Evolutionary conservation across 2,797 vertebrate species (phyloP).

Genomic region (Schizothorax lantsangensis): DNA sequence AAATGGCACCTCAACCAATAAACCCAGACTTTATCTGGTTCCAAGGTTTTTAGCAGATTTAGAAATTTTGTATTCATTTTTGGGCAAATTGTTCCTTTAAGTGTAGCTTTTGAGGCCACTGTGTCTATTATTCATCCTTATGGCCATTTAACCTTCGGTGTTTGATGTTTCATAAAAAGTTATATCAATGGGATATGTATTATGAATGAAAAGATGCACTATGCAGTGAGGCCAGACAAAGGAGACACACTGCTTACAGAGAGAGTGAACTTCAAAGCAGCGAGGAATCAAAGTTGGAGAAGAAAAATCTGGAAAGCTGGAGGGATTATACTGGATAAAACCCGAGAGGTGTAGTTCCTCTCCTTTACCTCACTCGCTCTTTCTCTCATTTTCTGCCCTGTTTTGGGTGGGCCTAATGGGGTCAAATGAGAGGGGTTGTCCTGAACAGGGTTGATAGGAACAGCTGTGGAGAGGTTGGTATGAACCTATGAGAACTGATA

Average conservation of each 20-base stretch:
- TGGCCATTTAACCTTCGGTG: background rate
- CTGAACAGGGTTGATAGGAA: slow-evolving; percentile 58
- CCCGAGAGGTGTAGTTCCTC: slow-evolving; percentile 13
- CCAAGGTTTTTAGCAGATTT: background rate
- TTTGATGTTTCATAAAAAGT: slow-evolving; percentile 10
- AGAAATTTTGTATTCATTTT: background rate
- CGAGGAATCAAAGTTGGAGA: slow-evolving; percentile 24
- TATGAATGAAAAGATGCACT: background rate
- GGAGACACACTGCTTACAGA: slow-evolving; percentile 8
- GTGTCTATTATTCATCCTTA: background rate
- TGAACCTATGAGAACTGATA: background rate
- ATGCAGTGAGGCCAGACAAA: background rate
- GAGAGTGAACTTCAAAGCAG: slow-evolving; percentile 22
- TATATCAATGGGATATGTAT: slow-evolving; percentile 4
- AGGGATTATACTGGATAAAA: slow-evolving; percentile 29
- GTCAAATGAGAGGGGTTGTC: slow-evolving; percentile 51
- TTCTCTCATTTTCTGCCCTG: background rate
- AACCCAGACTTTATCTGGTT: background rate
- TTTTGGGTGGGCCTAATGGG: slow-evolving; percentile 59
- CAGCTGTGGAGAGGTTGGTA: slow-evolving; percentile 36
- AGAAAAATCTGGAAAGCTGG: slow-evolving; percentile 24
- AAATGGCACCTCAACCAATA: background rate
- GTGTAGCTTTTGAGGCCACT: background rate
- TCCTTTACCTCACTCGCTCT: background rate
- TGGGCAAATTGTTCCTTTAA: background rate